Base-by-base conservation (phyloP, 2,797 vertebrate species). In the Hippopotamyrus pictus region DNA sequence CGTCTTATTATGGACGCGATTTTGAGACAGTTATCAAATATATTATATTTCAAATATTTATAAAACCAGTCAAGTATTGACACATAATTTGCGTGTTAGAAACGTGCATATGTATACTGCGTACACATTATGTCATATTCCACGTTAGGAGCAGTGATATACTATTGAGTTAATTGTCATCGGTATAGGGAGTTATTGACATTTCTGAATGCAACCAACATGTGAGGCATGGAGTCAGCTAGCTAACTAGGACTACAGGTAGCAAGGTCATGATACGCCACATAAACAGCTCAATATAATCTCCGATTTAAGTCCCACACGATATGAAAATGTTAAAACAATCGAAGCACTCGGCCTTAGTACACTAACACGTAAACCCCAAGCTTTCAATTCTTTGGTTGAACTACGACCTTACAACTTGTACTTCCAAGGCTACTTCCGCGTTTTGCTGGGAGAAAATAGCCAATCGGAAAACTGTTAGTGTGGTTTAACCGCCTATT, bases 401-500 rank as follows among this genome's bases (percentile, higher is more conserved):
- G n/a, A 76, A 88, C 87, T 22, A 57, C 54, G 53, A 86, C 11
- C 88, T 12, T 22, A 12, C 22, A 29, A 50, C 44, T 8, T 25
- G 2, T 50, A 83, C 25, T 53, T 41, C 57, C 57, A n/a, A 33
- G 54, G 53, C 84, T 29, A 86, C 14, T 84, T 85, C 84, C 65
- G 41, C 44, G 44, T 86, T 29, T 17, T 88, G 22, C 54, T 65
- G 17, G n/a, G 62, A 50, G 22, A 33, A 14, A 86, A 79, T 69
- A 76, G 12, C 37, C 92, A 92, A 92, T 92, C 88, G 85, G 37
- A 90, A 29, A 73, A 11, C 65, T 76, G 91, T 89, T 91, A 90
- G 89, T 91, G 89, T 86, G 73, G 85, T 88, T 88, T 88, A 48
- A 91, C 89, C 89, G 17, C 88, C 89, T 89, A 87, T 54, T 85